Base-by-base conservation (phyloP, 2,888 invertebrate genomes). In the Cataglyphis cursor region DNA sequence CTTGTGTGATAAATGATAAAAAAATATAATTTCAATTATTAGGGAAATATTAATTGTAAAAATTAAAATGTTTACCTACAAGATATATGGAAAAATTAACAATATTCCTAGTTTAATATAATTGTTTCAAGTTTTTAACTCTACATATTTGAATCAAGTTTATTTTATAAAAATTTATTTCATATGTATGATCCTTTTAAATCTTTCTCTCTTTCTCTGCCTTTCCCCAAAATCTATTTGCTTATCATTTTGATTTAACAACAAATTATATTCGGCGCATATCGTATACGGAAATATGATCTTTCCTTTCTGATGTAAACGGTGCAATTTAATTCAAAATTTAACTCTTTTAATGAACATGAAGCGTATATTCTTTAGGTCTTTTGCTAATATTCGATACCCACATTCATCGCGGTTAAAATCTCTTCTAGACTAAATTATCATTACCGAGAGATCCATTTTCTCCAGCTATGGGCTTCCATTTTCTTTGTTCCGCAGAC, bases 351-450 rank as follows among this genome's bases (percentile, higher is more conserved):
- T 31, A 82, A 85, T 65, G 48, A 41, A 66, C 64, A 62, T 68
- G 81, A 87, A 85, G 81, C 83, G 82, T 70, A 85, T 82, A 85
- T 88, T n/a, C n/a, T n/a, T n/a, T 88, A 82, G 64, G 61, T 80
- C 73, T 73, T 35, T 59, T 9, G 51, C 73, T 38, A 72, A 84
- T 68, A 72, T 65, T 68, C 65, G 41, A 64, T 81, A 61, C 48
- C 54, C 59, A 61, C 38, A 51, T 84, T 74, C 57, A 59, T 4
- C 28, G 44, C 24, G 64, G 31, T 35, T 61, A 65, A 73, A 80
- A 81, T 85, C 80, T 41, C 57, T 5, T 24, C 59, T 41, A 12
- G 68, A 82, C 72, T 78, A 84, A 82, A 89, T 84, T 89, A 84
- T 85, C 85, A 89, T 88, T 85, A 73, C 62, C 35, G 5, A 28